Conservation (phyloP, 2,113 vertebrate genomes). For the Chamaetylas fuelleborni region DNA sequence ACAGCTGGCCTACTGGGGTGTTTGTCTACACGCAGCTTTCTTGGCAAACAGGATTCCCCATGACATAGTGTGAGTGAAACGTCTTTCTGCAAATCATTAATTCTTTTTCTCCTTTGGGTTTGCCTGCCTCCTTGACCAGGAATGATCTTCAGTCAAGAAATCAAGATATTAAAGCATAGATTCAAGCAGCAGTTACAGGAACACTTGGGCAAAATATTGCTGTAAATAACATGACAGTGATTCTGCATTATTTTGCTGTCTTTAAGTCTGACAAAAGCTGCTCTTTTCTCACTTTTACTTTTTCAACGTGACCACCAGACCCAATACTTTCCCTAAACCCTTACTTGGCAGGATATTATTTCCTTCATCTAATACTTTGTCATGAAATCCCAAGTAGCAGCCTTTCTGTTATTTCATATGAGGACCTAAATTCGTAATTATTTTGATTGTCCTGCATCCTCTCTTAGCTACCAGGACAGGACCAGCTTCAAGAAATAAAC, state of each 20-base stretch:
- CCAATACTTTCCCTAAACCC: background rate
- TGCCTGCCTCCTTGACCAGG: background rate
- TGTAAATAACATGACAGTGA: background rate
- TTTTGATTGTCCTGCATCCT: background rate
- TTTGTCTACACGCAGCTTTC: background rate
- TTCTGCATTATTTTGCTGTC: background rate
- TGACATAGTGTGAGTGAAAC: background rate
- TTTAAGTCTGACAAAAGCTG: background rate
- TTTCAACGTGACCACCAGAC: background rate
- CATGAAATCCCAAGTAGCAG: background rate
- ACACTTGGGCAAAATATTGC: background rate
- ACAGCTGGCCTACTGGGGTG: background rate
- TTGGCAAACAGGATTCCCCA: background rate
- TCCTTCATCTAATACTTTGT: background rate
- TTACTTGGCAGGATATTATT: background rate
- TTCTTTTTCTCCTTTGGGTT: background rate
- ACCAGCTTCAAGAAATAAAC: background rate
- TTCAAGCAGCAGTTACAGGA: background rate
- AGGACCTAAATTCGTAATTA: background rate
- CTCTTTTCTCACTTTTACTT: background rate
- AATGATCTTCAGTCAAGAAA: background rate
- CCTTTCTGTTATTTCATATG: background rate
- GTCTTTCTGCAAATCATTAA: background rate
- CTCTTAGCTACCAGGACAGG: background rate
- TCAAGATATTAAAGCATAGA: background rate